Evolutionary conservation across 2,113 vertebrate species (phyloP).

Genomic region (Syngnathus typhle): DNA sequence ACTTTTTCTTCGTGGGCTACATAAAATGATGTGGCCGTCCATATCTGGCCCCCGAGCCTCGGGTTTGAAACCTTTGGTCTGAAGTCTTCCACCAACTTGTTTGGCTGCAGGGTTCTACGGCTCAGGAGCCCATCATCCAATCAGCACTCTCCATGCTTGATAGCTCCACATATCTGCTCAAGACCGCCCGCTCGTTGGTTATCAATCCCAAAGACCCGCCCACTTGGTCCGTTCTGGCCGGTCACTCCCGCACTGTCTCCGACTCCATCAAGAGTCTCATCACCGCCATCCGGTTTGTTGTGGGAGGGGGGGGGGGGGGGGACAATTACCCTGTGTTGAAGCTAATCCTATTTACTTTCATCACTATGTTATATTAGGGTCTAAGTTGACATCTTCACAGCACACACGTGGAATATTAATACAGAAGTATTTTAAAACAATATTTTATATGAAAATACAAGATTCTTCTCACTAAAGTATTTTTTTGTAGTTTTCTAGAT

Average conservation of each 20-base stretch:
- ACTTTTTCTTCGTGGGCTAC: too few species aligned
- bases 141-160: constrained; percentile 93
- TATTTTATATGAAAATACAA: too few species aligned
- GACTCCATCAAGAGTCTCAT: constrained; percentile 98
- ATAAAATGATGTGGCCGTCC: too few species aligned
- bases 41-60: too few species aligned
- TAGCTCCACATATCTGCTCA: constrained; percentile 87
- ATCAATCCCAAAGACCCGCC: constrained; percentile 97
- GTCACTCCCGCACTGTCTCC: constrained; percentile 92
- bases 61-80: too few species aligned
- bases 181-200: constrained; percentile 87
- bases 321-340: background rate
- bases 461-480: background rate
- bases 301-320: constrained; percentile 23
- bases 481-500: too few species aligned
- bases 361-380: background rate
- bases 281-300: constrained; percentile 86
- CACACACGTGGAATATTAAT: too few species aligned
- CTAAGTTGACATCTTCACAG: too few species aligned
- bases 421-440: too few species aligned
- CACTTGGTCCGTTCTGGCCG: constrained; percentile 91
- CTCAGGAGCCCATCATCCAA: constrained; percentile 89
- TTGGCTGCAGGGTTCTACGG: constrained; percentile 77
- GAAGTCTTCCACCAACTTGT: background rate
- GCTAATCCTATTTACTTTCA: background rate